Percentiles rank a stretch among this genome's conserved stretches.
phyloP scores from a whole-genome alignment of 2,113 vertebrate species.

The Malurus melanocephalus region DNA sequence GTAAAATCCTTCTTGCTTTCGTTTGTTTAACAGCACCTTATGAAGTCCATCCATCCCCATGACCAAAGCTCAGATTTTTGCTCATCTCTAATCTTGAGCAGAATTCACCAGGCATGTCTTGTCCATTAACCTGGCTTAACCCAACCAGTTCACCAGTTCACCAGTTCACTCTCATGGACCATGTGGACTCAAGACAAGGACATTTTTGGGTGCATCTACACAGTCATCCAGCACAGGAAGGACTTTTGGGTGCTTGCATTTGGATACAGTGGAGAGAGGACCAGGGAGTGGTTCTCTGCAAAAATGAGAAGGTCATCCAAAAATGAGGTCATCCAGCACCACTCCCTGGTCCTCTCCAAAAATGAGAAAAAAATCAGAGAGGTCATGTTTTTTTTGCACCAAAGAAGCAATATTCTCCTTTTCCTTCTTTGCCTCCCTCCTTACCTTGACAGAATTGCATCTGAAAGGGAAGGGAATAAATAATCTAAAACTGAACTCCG shows the following conservation, averaged over 20 bases:
- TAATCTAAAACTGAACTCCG: not conserved
- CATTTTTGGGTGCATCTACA: not conserved
- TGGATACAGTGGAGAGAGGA: not conserved
- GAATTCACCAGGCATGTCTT: not conserved
- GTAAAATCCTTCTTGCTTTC: not conserved
- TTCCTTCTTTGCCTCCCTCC: not conserved
- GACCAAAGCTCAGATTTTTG: not conserved
- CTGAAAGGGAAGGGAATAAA: not conserved
- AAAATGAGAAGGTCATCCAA: not conserved
- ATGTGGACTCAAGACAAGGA: not conserved
- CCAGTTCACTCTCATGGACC: not conserved
- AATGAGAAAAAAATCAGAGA: not conserved
- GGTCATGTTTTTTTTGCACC: not conserved
- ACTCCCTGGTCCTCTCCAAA: not conserved
- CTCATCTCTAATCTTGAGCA: not conserved
- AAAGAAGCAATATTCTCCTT: not conserved
- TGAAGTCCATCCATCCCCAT: not conserved
- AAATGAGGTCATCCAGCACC: too few relatives aligned
- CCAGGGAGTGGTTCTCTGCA: not conserved
- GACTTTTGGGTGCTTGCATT: not conserved
- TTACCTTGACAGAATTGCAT: not conserved
- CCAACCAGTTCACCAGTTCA: not conserved
- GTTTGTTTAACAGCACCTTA: not conserved
- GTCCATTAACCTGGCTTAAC: not conserved
- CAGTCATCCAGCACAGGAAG: accelerated